Evolutionary conservation across 92 coral and sea anemone species (phyloP).

Genomic region (Paragorgia papillata): DNA sequence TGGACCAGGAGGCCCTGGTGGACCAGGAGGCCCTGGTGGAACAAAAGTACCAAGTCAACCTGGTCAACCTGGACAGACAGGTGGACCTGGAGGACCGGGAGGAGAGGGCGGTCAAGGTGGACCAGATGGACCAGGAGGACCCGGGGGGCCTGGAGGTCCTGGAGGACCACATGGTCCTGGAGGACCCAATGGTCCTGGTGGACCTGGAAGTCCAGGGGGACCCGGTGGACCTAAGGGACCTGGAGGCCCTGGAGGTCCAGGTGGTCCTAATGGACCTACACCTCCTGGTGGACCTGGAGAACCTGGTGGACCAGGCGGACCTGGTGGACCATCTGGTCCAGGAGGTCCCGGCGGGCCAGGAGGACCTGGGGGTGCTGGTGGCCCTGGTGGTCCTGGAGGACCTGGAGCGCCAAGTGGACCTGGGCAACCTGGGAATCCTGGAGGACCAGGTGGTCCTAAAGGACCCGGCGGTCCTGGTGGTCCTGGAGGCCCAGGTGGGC

Average conservation of each 20-base stretch:
- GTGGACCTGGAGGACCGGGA: conserved; percentile 39
- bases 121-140: conserved; percentile 66
- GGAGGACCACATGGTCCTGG: conserved; percentile 52
- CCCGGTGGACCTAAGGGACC: conserved; percentile 68
- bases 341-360: conserved; percentile 66
- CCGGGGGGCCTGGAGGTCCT: conserved; percentile 49
- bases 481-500: conserved; percentile 69
- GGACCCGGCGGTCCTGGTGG: conserved; percentile 64
- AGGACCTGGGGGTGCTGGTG: conserved; percentile 68
- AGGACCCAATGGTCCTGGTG: conserved; percentile 66
- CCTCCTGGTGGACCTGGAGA: conserved; percentile 76
- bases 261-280: conserved; percentile 73
- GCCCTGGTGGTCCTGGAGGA: conserved; percentile 80
- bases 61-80: conserved; percentile 63
- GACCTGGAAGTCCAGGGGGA: conserved; percentile 57
- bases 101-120: conserved; percentile 8
- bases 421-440: conserved; percentile 20
- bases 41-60: conserved; percentile 61
- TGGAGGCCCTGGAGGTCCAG: conserved; percentile 67
- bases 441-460: conserved; percentile 54
- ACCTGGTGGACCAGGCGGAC: conserved; percentile 53
- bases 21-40: conserved; percentile 53
- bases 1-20: conserved; percentile 70
- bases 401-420: conserved; percentile 47
- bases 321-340: conserved; percentile 67